Conservation (phyloP, 2,888 invertebrate species). For the Plagiodera versicolora region DNA sequence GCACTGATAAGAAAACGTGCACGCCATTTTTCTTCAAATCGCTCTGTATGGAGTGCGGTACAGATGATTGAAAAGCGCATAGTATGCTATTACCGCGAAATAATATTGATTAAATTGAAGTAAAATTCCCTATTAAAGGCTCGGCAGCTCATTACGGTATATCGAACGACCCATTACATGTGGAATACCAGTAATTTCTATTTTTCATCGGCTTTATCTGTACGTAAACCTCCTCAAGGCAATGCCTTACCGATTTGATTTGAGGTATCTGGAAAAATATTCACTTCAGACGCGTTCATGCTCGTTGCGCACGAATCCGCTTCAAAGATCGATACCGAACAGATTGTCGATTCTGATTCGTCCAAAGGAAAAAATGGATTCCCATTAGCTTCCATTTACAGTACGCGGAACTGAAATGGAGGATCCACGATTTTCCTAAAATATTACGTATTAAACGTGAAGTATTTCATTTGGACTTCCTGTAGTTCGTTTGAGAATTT, state of each 20-base stretch:
- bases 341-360: background rate
- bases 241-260: constrained; percentile 16
- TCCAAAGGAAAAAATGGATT: background rate
- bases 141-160: constrained; percentile 25
- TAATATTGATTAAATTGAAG: constrained; percentile 20
- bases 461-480: no score
- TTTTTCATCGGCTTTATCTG: constrained; percentile 26
- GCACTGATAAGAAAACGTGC: background rate
- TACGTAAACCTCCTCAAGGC: constrained; percentile 15
- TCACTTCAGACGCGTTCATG: constrained; percentile 18
- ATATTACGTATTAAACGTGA: no score
- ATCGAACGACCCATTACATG: constrained; percentile 23
- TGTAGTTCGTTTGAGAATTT: no score
- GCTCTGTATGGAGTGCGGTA: background rate
- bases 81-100: constrained; percentile 5
- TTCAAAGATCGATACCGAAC: background rate
- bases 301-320: constrained; percentile 20
- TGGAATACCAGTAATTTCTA: constrained; percentile 27
- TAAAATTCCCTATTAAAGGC: constrained; percentile 23
- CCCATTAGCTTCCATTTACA: background rate
- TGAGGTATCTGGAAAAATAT: constrained; percentile 21
- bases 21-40: background rate
- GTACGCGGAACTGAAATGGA: no score
- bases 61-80: constrained; percentile 9
- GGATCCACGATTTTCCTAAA: no score